Evolutionary conservation across 2,888 invertebrate species (phyloP), one percentile per base, ranked within the genome.

Genomic region (Poecilus cupreus): DNA sequence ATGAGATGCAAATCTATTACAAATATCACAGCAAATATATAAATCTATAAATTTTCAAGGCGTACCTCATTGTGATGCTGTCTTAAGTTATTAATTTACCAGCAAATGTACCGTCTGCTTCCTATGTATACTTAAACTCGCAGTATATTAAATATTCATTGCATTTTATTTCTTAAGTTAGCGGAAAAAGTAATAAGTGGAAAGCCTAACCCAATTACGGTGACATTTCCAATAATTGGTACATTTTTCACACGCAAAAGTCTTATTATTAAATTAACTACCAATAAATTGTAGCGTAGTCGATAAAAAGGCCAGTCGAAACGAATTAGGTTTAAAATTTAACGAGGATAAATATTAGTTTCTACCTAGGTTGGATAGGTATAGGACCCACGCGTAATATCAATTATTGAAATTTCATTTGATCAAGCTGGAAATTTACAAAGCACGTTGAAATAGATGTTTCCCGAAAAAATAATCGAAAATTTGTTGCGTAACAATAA

Each of bases 201-300:
- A 46, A 26, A 51, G 11, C 26, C 26, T 18, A 76, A 68, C 70
- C 68, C 70, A 79, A 70, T 79, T 79, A 70, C 49, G 13, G 20
- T 79, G 79, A 79, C 79, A 79, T 79, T 79, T 79, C 32, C 46
- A 68, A 70, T 68, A 79, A 78, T 78, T 64, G 78, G 64, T 64
- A 70, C 46, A 79, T 70, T 68, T 78, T 78, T 79, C 79, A 68
- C 79, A 79, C 79, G 79, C 79, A 49, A 70, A 79, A 70, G 46
- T 20, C 49, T 79, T 68, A 70, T 70, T 79, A 79, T 79, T 79
- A 68, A 79, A 79, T 79, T 46, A 68, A 68, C 64, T 32, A 79
- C 46, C 49, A 16, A 79, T 79, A 70, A 32, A 79, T 79, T 51
- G 20, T 64, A 32, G 43, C 8, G 37, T 4, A 68, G 64, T 70